These are phyloP conservation scores for Chiloscyllium plagiosum DNA, from an alignment of 2,113 vertebrate species.

Conservation along the genomic window DNA sequence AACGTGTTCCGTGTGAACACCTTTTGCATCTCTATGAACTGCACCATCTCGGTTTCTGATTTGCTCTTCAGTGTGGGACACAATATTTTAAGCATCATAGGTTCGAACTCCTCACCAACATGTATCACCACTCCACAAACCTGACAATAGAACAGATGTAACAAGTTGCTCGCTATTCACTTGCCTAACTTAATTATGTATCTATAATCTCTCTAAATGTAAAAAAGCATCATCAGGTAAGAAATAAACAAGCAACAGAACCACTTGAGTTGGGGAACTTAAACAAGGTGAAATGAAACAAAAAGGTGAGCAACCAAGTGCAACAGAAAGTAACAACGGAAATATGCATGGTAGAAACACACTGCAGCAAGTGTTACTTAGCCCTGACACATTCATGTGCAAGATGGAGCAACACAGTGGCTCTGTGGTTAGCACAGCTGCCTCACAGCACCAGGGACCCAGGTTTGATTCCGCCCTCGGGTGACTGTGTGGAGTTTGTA, in stretches of 20 bases:
- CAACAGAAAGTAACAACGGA: neutral
- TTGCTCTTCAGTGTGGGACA: constrained; percentile 47
- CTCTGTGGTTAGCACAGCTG: too few relatives aligned
- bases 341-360: neutral
- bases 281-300: neutral
- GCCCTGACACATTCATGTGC: too few relatives aligned
- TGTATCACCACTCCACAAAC: constrained; percentile 66
- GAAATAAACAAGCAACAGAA: neutral
- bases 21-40: constrained; percentile 46
- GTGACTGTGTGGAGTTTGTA: too few relatives aligned
- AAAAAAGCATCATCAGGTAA: neutral
- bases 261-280: neutral
- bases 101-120: constrained; percentile 70
- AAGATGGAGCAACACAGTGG: too few relatives aligned
- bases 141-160: constrained; percentile 50
- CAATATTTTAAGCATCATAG: constrained; percentile 73
- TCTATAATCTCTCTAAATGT: neutral
- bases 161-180: neutral
- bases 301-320: neutral
- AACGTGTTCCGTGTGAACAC: constrained; percentile 52
- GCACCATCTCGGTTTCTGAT: constrained; percentile 42
- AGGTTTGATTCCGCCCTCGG: too few relatives aligned
- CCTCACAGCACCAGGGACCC: too few relatives aligned
- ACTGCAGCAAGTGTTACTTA: neutral
- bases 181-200: neutral